These are phyloP conservation scores for Patiria miniata DNA, from an alignment of 35 echinoderm and acorn worm genomes.

Conservation along the genomic window DNA sequence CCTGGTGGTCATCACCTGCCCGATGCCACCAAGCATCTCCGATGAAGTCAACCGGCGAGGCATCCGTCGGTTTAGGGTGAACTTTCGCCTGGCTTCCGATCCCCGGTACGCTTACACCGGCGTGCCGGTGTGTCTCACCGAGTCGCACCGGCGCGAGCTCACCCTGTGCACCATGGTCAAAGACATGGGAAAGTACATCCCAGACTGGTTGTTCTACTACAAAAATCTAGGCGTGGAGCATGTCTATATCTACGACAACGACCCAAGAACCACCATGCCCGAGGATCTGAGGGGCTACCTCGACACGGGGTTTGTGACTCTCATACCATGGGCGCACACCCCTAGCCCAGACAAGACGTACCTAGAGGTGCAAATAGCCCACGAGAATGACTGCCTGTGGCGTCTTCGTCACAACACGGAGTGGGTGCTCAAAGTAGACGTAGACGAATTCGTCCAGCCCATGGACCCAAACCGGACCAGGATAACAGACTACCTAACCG, in stretches of 20 bases:
- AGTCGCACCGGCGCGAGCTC: neutral
- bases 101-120: slow-evolving; percentile 23
- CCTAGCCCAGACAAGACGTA: slow-evolving; percentile 72
- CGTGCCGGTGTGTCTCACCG: slow-evolving; percentile 31
- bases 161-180: slow-evolving; percentile 79
- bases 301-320: slow-evolving; percentile 62
- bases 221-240: slow-evolving; percentile 66
- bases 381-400: slow-evolving; percentile 94
- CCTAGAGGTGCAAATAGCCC: slow-evolving; percentile 87
- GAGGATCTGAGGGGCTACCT: neutral
- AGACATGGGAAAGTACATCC: slow-evolving; percentile 62
- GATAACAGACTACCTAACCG: slow-evolving; percentile 47
- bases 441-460: slow-evolving; percentile 93
- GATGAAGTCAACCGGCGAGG: neutral
- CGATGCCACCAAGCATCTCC: slow-evolving; percentile 29
- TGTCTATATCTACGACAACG: slow-evolving; percentile 76
- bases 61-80: slow-evolving; percentile 40
- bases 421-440: slow-evolving; percentile 91
- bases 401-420: slow-evolving; percentile 63
- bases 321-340: slow-evolving; percentile 84
- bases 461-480: slow-evolving; percentile 60
- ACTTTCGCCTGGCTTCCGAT: slow-evolving; percentile 37
- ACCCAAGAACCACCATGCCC: neutral
- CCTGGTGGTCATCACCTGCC: slow-evolving; percentile 72
- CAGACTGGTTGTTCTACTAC: slow-evolving; percentile 73